Conservation (phyloP, 2,888 invertebrate species). For the Notocelia uddmanniana region DNA sequence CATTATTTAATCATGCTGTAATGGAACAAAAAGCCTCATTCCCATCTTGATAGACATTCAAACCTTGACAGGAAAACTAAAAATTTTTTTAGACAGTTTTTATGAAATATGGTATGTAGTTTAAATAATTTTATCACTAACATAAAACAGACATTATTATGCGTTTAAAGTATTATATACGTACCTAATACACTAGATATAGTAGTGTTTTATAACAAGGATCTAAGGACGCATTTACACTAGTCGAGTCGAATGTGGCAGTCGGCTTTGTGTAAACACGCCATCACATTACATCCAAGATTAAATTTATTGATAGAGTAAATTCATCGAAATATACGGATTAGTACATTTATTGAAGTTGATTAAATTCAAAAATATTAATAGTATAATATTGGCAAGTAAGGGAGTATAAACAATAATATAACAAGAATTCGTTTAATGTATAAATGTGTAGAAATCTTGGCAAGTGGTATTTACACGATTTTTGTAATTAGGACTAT, state of each 20-base stretch:
- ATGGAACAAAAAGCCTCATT: no score
- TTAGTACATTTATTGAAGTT: slow-evolving; percentile 2
- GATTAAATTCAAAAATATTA: slow-evolving; percentile 35
- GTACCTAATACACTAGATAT: slow-evolving; percentile 34
- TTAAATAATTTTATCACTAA: slow-evolving; percentile 27
- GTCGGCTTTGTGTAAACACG: neutral
- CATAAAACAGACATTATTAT: slow-evolving; percentile 36
- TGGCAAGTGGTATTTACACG: slow-evolving; percentile 43
- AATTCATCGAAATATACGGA: slow-evolving; percentile 52
- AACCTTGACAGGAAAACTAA: neutral
- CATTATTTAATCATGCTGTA: no score
- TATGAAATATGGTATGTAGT: neutral
- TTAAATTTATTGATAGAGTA: slow-evolving; percentile 46
- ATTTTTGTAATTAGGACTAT: slow-evolving; percentile 16
- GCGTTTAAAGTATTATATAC: slow-evolving; percentile 31
- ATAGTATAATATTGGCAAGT: slow-evolving; percentile 49
- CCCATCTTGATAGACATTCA: no score
- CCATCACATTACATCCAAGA: slow-evolving; percentile 37
- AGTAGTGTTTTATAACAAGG: slow-evolving; percentile 40
- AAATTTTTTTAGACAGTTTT: slow-evolving; percentile 5
- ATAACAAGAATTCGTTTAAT: slow-evolving; percentile 18
- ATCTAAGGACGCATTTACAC: slow-evolving; percentile 24
- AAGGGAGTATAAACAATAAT: slow-evolving; percentile 41
- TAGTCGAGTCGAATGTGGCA: neutral
- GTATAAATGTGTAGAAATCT: slow-evolving; percentile 26